Conservation (phyloP, 2,888 invertebrate species). For the Brassicogethes aeneus region DNA sequence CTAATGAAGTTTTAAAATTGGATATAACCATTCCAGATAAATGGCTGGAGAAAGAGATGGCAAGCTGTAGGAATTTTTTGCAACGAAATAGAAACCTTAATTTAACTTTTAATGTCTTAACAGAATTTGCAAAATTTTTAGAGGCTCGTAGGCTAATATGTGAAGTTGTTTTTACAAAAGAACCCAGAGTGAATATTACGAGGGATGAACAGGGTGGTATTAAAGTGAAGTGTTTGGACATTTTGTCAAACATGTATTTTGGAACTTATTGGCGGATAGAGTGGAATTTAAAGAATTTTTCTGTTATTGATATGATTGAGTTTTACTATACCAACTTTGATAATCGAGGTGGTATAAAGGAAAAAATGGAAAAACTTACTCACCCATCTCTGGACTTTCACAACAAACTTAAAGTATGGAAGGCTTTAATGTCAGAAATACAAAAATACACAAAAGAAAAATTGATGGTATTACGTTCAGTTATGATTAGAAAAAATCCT, state of each 20-base stretch:
- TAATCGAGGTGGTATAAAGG: conserved; percentile 1
- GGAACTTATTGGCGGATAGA: background rate
- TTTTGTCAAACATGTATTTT: background rate
- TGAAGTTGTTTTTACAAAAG: conserved; percentile 1
- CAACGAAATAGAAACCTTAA: conserved; percentile 1
- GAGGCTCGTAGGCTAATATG: background rate
- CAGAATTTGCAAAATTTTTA: conserved; percentile 1
- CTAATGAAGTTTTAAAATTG: conserved; percentile 2
- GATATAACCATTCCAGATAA: background rate
- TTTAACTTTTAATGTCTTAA: background rate
- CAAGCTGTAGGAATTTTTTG: background rate
- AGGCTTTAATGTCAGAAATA: background rate
- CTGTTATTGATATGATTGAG: background rate
- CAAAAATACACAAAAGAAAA: background rate
- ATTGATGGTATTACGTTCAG: background rate
- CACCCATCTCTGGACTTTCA: background rate
- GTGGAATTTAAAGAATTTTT: conserved; percentile 1
- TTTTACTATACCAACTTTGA: conserved; percentile 2
- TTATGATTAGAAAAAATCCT: background rate
- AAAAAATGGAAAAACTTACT: background rate
- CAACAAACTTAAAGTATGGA: background rate
- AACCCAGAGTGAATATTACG: background rate
- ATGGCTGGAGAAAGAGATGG: conserved; percentile 1
- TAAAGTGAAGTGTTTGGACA: background rate
- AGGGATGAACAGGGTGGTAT: background rate